Conservation (phyloP, 2,113 vertebrate species). For the Phaetusa simplex region DNA sequence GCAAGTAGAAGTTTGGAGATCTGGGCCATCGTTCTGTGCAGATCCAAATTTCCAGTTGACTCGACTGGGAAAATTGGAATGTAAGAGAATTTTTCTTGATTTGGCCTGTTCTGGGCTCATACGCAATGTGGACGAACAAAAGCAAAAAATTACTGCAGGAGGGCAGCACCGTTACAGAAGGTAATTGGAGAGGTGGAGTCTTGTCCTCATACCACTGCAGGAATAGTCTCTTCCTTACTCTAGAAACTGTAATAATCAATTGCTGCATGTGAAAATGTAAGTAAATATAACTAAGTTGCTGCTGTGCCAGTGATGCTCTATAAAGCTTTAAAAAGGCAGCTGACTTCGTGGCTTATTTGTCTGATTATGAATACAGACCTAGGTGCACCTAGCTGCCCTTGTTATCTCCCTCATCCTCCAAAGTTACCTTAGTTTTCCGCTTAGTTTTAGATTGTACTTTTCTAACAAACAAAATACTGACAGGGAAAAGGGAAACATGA, state of each 20-base stretch:
- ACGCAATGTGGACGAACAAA: not conserved
- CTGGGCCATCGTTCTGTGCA: not conserved
- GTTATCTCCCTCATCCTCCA: not conserved
- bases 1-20: not conserved
- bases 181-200: not conserved
- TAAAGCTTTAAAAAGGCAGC: not conserved
- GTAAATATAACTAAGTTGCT: not conserved
- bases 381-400: not conserved
- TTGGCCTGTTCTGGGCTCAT: not conserved
- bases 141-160: not conserved
- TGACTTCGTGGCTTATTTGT: not conserved
- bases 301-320: not conserved
- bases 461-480: not conserved
- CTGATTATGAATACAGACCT: not conserved
- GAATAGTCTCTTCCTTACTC: not conserved
- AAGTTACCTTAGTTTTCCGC: not conserved
- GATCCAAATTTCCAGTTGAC: not conserved
- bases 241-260: not conserved
- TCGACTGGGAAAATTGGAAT: not conserved
- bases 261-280: not conserved
- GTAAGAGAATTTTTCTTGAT: not conserved
- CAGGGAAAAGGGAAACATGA: not conserved
- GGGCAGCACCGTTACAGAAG: not conserved
- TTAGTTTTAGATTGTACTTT: not conserved
- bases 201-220: not conserved